Evolutionary conservation across 1,140 invertebrate genomes (phyloP).

Genomic region (Condylostylus longicornis): DNA sequence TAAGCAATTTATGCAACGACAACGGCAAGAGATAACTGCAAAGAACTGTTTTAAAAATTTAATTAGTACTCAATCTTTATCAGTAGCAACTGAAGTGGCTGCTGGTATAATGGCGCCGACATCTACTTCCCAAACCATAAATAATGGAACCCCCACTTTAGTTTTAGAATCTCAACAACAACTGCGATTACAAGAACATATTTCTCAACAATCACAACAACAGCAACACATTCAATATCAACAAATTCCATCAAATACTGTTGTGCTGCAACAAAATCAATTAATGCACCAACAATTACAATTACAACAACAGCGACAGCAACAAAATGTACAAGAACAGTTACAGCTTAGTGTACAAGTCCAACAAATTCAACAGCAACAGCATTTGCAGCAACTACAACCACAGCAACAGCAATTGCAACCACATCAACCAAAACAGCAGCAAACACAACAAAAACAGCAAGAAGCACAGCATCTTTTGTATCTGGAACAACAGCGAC

Average conservation of each 20-base stretch:
- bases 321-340: conserved; percentile 4
- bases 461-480: conserved; percentile 5
- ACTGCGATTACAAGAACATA: too few species aligned
- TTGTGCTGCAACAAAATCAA: background rate
- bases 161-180: too few species aligned
- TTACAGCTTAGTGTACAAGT: background rate
- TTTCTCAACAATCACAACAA: conserved; percentile 16
- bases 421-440: conserved; percentile 6
- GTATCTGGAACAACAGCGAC: conserved; percentile 5
- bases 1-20: too few species aligned
- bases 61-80: too few species aligned
- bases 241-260: conserved; percentile 8
- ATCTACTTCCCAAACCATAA: too few species aligned
- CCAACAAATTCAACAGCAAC: background rate
- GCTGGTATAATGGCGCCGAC: too few species aligned
- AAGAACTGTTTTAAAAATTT: too few species aligned
- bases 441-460: conserved; percentile 6
- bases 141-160: too few species aligned
- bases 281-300: conserved; percentile 4
- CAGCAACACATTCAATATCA: conserved; percentile 15
- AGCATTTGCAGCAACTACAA: background rate
- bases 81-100: too few species aligned
- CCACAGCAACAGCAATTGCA: conserved; percentile 5
- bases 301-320: conserved; percentile 14
- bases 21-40: too few species aligned